Percentiles rank a stretch among this genome's conserved stretches.
These are phyloP conservation scores for Atopsyche davidsoni DNA, from an alignment of 1,140 invertebrate genomes.

Conservation along the genomic window DNA sequence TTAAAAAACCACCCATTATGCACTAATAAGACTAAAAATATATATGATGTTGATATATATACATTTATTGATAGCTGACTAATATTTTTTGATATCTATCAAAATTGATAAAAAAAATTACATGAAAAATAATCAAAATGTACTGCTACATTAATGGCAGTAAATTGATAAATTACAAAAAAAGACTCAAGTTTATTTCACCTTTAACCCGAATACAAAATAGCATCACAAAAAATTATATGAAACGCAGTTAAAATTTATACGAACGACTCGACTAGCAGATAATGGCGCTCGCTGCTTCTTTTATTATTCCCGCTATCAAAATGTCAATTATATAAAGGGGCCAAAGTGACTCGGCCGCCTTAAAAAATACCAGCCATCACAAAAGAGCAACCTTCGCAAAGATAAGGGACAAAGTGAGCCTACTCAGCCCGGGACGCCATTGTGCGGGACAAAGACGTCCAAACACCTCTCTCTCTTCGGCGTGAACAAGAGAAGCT, in stretches of 20 bases:
- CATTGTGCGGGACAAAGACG: conserved; percentile 27
- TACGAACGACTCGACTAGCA: conserved; percentile 3
- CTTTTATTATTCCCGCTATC: conserved; percentile 27
- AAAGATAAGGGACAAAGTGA: conserved; percentile 22
- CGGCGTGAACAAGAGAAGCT: conserved; percentile 28
- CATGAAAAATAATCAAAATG: no score
- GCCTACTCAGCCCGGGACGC: conserved; percentile 4
- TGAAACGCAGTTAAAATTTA: conserved; percentile 5
- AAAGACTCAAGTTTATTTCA: no score
- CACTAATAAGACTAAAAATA: no score
- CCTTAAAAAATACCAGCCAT: conserved; percentile 21
- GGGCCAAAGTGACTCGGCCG: conserved; percentile 20
- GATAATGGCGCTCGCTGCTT: conserved; percentile 18
- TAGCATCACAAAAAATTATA: no score
- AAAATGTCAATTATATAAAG: conserved; percentile 29
- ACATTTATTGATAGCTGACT: no score
- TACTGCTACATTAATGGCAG: no score
- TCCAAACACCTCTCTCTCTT: conserved; percentile 25
- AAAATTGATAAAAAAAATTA: no score
- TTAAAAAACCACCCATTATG: no score
- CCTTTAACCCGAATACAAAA: no score
- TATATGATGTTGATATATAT: no score
- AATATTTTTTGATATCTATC: no score
- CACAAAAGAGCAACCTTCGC: conserved; percentile 30
- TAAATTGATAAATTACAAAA: no score